Evolutionary conservation across 2,888 invertebrate species (phyloP).

Genomic region (Cheilosia soror): DNA sequence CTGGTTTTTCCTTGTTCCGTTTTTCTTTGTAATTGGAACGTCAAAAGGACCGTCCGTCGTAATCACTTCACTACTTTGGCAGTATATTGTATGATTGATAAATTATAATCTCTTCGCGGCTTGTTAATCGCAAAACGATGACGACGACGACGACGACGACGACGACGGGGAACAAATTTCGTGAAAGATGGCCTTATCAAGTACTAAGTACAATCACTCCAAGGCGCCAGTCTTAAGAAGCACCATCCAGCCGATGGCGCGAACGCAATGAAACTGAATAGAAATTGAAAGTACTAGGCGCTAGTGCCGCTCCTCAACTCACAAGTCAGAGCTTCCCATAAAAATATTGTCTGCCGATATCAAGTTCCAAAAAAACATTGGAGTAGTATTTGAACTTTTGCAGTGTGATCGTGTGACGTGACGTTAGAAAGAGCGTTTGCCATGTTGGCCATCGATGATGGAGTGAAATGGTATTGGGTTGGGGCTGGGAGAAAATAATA

Average conservation of each 20-base stretch:
- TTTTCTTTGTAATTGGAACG: constrained; percentile 15
- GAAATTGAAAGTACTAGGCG: constrained; percentile 33
- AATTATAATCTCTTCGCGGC: constrained; percentile 42
- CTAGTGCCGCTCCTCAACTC: constrained; percentile 30
- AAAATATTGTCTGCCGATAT: constrained; percentile 50
- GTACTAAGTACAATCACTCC: not conserved
- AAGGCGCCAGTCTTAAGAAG: constrained; percentile 29
- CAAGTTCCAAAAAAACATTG: constrained; percentile 29
- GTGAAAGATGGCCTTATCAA: constrained; percentile 45
- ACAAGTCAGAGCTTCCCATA: constrained; percentile 33
- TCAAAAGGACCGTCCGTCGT: constrained; percentile 18
- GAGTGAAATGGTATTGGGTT: constrained; percentile 11
- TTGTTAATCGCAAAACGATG: constrained; percentile 16
- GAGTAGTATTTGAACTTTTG: constrained; percentile 46
- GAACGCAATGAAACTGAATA: constrained; percentile 71
- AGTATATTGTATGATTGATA: constrained; percentile 33
- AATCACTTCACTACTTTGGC: constrained; percentile 28
- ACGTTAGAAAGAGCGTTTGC: constrained; percentile 36
- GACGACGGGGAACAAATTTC: not conserved
- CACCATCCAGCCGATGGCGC: constrained; percentile 65
- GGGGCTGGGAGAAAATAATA: not conserved
- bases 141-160: no score
- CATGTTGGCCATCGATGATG: constrained; percentile 43
- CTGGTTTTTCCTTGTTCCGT: constrained; percentile 24
- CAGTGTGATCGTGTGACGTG: constrained; percentile 50